These are phyloP conservation scores for Magallana nippona DNA, from an alignment of 2,888 invertebrate species.

Conservation along the genomic window DNA sequence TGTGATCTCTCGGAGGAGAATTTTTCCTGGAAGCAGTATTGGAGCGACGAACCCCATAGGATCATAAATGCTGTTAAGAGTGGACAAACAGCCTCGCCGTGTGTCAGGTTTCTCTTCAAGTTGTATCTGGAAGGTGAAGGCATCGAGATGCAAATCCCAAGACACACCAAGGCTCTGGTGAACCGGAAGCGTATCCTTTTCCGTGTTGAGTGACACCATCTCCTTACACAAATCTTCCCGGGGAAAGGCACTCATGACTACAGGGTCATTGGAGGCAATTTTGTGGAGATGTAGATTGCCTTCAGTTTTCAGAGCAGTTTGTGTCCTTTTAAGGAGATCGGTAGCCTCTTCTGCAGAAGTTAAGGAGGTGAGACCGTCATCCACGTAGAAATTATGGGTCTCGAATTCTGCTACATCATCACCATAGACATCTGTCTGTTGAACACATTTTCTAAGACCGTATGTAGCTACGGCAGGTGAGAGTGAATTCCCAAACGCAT, in stretches of 20 bases:
- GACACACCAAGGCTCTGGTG: conserved; percentile 36
- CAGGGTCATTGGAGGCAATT: conserved; percentile 28
- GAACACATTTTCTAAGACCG: conserved; percentile 37
- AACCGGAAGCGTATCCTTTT: conserved; percentile 29
- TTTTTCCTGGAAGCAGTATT: conserved; percentile 25
- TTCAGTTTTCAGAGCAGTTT: neutral
- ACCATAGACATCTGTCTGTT: no score
- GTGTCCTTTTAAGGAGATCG: conserved; percentile 42
- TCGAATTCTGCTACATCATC: neutral
- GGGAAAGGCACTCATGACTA: conserved; percentile 43
- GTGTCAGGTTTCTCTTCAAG: conserved; percentile 35
- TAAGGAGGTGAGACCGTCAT: conserved; percentile 22
- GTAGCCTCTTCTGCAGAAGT: conserved; percentile 12
- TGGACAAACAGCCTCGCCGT: conserved; percentile 21
- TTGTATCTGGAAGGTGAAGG: conserved; percentile 33
- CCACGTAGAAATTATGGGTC: conserved; percentile 14
- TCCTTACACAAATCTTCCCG: conserved; percentile 29
- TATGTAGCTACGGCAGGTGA: conserved; percentile 51
- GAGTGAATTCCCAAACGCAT: conserved; percentile 48
- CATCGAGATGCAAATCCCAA: conserved; percentile 32
- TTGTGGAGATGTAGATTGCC: conserved; percentile 46
- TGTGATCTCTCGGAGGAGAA: neutral
- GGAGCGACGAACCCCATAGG: conserved; percentile 45
- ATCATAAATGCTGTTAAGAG: conserved; percentile 44
- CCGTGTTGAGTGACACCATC: conserved; percentile 29